Conservation (phyloP, 2,113 vertebrate species). For the Elanoides forficatus region DNA sequence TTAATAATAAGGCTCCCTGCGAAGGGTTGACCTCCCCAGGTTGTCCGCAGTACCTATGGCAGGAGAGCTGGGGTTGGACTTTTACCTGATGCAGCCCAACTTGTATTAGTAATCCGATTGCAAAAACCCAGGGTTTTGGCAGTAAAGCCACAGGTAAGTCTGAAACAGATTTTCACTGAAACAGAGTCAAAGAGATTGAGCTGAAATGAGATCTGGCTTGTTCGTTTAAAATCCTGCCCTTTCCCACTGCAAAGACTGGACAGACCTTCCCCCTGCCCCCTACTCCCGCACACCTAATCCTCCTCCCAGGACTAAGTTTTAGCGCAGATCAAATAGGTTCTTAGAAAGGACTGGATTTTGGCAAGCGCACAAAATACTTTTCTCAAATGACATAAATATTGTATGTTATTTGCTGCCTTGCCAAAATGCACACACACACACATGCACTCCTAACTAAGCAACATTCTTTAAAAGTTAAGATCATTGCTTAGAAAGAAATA, state of each 20-base stretch:
- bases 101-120: not conserved
- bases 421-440: not conserved
- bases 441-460: not conserved
- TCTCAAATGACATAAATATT: not conserved
- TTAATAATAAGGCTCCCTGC: not conserved
- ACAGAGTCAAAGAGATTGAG: not conserved
- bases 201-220: not conserved
- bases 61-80: not conserved
- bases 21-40: not conserved
- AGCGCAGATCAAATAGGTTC: not conserved
- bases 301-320: not conserved
- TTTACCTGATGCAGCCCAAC: not conserved
- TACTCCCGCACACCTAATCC: not conserved
- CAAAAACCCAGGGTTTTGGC: not conserved
- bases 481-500: not conserved
- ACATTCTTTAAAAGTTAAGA: not conserved
- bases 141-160: not conserved
- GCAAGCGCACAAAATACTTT: not conserved
- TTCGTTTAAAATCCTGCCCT: not conserved
- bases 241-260: not conserved
- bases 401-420: conserved; percentile 17
- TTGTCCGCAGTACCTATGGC: not conserved
- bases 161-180: not conserved
- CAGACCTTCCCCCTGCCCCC: not conserved
- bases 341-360: not conserved